phyloP scores from a whole-genome alignment of 2,113 vertebrate species.

The Eretmochelys imbricata region DNA sequence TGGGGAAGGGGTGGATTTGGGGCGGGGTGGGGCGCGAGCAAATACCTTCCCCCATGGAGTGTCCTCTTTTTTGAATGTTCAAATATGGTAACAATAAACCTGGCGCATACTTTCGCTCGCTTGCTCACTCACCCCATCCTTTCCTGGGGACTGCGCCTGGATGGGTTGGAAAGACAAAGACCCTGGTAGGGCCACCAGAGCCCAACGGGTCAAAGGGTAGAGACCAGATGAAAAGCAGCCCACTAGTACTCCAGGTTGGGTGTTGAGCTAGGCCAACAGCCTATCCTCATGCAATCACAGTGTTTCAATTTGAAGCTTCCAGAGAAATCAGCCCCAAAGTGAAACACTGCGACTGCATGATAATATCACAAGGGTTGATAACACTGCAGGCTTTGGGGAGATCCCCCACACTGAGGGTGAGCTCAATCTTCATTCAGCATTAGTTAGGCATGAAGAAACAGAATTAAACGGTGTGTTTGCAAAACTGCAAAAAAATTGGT shows the following conservation, averaged over 20 bases:
- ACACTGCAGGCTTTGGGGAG: neutral
- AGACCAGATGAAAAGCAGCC: neutral
- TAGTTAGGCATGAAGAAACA: neutral
- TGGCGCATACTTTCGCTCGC: neutral
- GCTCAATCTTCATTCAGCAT: neutral
- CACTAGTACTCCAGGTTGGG: neutral
- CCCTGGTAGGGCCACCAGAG: neutral
- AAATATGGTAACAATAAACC: neutral
- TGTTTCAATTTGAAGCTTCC: neutral
- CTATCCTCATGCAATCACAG: too few species aligned
- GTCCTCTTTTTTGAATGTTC: too few species aligned
- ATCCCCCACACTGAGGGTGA: neutral
- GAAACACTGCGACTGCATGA: slow-evolving; percentile 27
- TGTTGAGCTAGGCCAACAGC: neutral
- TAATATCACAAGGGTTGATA: slow-evolving; percentile 13
- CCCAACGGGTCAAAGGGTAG: neutral
- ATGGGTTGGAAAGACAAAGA: neutral
- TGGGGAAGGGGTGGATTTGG: too few species aligned
- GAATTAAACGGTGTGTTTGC: neutral
- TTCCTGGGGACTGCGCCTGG: neutral
- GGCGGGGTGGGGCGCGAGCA: too few species aligned
- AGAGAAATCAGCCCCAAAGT: slow-evolving; percentile 57
- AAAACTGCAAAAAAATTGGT: neutral
- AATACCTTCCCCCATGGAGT: too few species aligned
- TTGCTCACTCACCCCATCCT: neutral